Base-by-base conservation (phyloP, 2,113 vertebrate species). In the Alouatta palliata region DNA sequence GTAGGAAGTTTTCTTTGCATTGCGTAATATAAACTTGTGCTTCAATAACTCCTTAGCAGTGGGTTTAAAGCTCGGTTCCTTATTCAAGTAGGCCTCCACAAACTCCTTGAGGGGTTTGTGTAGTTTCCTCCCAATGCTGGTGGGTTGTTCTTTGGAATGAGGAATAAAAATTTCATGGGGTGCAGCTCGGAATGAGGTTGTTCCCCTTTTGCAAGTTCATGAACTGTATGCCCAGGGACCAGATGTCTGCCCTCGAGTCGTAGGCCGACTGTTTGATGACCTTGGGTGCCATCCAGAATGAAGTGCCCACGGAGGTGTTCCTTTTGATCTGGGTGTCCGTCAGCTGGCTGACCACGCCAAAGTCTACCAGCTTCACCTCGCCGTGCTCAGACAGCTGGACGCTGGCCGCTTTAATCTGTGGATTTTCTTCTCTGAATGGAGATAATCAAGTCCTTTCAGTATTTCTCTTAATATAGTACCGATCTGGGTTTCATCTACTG, bases 371-470 rank as follows among this genome's bases (percentile, higher is more conserved):
- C 98, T 99, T 99, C 95, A 99, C 99, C 17, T 99, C 99, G 1
- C 99, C 99, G 94, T 99, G 99, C 97, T 99, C 99, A 30, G 99
- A 99, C 0, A 99, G 98, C 98, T 99, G 97, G 80, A 99, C 99
- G 12, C 99, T 99, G 98, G 99, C 99, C 97, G 99, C 99, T 99
- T 99, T 99, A 98, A 99, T 98, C 99, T 98, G 97, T 99, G 99
- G 97, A 99, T 99, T 99, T 99, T 99, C 99, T 99, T 99, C 98
- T 99, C 99, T 12, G 99, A 99, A 98, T 99, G 99, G 86, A 99
- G 99, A 96, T 99, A 99, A 97, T 99, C 99, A 0, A 99, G 99
- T 75, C 99, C 99, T 98, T 99, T 99, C 58, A 99, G 98, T 91
- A 99, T 99, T 98, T 99, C 99, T 97, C 99, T 99, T 95, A 99